Base-by-base conservation (phyloP, 1,140 invertebrate genomes). In the Saccostrea glomerata region DNA sequence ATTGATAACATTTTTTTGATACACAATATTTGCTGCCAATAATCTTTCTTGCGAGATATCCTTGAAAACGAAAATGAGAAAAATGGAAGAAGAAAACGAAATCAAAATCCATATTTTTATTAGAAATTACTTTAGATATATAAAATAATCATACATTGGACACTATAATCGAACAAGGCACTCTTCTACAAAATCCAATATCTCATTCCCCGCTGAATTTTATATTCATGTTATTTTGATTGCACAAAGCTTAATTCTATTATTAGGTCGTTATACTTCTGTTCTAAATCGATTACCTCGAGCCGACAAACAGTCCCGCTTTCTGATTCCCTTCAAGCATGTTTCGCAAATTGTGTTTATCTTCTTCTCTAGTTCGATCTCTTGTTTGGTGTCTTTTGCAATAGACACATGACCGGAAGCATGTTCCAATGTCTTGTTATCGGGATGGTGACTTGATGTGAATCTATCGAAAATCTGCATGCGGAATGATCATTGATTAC, bases 191-290 rank as follows among this genome's bases (percentile, higher is more conserved):
- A 77, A 30, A 77, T 77, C 25, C 25, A 77, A 77, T 12, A 23
- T 11, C 70, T 15, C 3, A 77, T 77, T 77, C 70, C 70, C 70
- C 15, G 25, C 23, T 30, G 70, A 77, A 77, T 77, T 63, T 77
- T 30, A 30, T 36, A 77, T 77, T 15, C n/a, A 63, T 30, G 23
- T 25, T 77, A 36, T 77, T 17, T 25, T 30, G 70, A 77, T 77
- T 25, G 23, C 15, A 36, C 25, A 77, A 77, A 25, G 13, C 70
- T 77, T 77, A 77, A 77, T 77, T 77, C 70, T 77, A 77, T 77
- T 77, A 77, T 36, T 36, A 77, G 30, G 30, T 77, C 70, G 70
- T 77, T 30, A 77, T 47, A 47, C 47, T 47, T 25, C 30, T 23
- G 70, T 77, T 77, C 70, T 30, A 77, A 77, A 77, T 77, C 70